Percentiles rank a stretch among this genome's conserved stretches.
Conservation (phyloP, 2,797 vertebrate species). For the Danio aesculapii region DNA sequence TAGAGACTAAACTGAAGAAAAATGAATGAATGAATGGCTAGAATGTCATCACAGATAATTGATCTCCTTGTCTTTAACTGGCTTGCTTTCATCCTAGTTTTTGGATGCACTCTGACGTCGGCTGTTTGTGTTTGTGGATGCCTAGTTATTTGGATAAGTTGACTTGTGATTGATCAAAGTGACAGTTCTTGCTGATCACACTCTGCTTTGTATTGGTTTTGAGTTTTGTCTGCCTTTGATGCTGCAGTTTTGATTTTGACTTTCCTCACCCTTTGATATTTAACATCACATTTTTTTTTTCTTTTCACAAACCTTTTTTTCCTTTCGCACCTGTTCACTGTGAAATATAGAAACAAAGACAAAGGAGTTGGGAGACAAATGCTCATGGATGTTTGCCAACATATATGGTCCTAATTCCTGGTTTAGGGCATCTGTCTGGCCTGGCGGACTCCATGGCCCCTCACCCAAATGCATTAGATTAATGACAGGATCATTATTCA, state of each 20-base stretch:
- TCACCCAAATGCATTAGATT: slow-evolving; percentile 49
- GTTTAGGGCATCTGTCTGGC: slow-evolving; percentile 29
- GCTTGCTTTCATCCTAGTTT: neutral
- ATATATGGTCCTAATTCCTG: slow-evolving; percentile 29
- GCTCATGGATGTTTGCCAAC: slow-evolving; percentile 15
- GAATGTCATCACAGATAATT: slow-evolving; percentile 17
- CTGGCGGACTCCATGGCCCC: slow-evolving; percentile 6
- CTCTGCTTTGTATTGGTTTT: slow-evolving; percentile 42
- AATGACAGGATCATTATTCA: slow-evolving; percentile 48
- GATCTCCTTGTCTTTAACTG: slow-evolving; percentile 11
- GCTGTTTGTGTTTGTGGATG: slow-evolving; percentile 23
- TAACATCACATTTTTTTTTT: slow-evolving; percentile 31
- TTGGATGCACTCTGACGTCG: neutral
- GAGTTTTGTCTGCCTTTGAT: slow-evolving; percentile 41
- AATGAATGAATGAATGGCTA: neutral
- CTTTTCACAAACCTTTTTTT: slow-evolving; percentile 14
- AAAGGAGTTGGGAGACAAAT: slow-evolving; percentile 13
- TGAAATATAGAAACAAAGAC: slow-evolving; percentile 14
- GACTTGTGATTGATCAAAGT: slow-evolving; percentile 29
- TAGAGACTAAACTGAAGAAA: too few relatives aligned
- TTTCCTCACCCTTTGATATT: slow-evolving; percentile 42
- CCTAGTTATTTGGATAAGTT: slow-evolving; percentile 29
- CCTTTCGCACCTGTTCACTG: slow-evolving; percentile 7
- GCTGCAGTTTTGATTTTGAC: slow-evolving; percentile 32
- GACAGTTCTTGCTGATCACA: slow-evolving; percentile 32